Evolutionary conservation across 2,888 invertebrate genomes (phyloP).

Genomic region (Tachina lurida): DNA sequence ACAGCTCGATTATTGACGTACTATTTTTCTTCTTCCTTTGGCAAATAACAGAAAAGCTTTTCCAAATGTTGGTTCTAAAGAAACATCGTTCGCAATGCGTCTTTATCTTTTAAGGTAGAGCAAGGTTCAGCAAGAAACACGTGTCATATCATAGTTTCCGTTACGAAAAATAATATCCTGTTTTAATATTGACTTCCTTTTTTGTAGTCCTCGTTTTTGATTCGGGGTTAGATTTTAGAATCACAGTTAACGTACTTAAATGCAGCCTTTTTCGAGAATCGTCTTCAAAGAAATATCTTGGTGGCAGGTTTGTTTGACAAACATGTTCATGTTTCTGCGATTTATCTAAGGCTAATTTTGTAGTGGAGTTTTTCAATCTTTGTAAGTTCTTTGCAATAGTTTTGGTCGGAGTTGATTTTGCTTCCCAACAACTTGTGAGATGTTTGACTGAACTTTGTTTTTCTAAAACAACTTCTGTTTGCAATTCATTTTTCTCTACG

Average conservation of each 20-base stretch:
- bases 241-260: slow-evolving; percentile 77
- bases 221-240: slow-evolving; percentile 76
- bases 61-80: slow-evolving; percentile 77
- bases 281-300: not conserved
- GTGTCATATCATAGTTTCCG: slow-evolving; percentile 74
- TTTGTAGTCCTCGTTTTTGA: slow-evolving; percentile 20
- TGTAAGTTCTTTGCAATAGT: slow-evolving; percentile 34
- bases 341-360: slow-evolving; percentile 23
- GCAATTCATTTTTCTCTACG: slow-evolving; percentile 73
- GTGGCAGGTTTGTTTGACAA: too few relatives aligned
- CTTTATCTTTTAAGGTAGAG: slow-evolving; percentile 80
- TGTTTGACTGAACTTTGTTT: slow-evolving; percentile 77
- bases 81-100: slow-evolving; percentile 77
- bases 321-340: slow-evolving; percentile 60
- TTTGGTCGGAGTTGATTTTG: slow-evolving; percentile 67
- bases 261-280: slow-evolving; percentile 68
- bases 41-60: slow-evolving; percentile 79
- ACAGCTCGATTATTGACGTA: slow-evolving; percentile 72
- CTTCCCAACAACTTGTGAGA: slow-evolving; percentile 76
- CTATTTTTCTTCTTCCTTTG: slow-evolving; percentile 78
- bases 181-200: slow-evolving; percentile 27
- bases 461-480: slow-evolving; percentile 75
- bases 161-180: slow-evolving; percentile 60
- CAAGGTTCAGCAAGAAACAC: slow-evolving; percentile 76
- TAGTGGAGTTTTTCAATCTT: slow-evolving; percentile 34